A percentile compares a stretch with the other conserved stretches of the same genome.
These are phyloP conservation scores for Sebastes matsubarae DNA, from an alignment of 2,797 vertebrate genomes.

Conservation along the genomic window DNA sequence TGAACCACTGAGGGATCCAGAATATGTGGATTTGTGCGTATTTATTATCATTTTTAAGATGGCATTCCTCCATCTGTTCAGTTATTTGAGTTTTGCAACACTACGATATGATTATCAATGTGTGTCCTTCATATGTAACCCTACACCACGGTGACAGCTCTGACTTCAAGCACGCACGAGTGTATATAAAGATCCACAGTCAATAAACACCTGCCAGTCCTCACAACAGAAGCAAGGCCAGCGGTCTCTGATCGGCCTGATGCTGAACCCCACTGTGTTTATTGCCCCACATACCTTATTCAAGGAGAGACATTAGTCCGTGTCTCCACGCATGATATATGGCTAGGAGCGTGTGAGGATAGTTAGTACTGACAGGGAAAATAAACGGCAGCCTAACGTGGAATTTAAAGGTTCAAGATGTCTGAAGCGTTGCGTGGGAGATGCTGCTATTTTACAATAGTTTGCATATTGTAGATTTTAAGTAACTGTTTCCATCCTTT, in stretches of 20 bases:
- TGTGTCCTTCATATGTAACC: constrained; percentile 31
- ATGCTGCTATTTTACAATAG: neutral
- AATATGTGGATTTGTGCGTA: neutral
- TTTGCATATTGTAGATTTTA: neutral
- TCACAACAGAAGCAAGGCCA: constrained; percentile 58
- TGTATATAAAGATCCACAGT: constrained; percentile 60
- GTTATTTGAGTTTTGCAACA: neutral
- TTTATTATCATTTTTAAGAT: constrained; percentile 16
- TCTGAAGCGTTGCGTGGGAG: neutral
- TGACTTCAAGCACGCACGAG: constrained; percentile 33
- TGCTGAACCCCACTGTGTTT: constrained; percentile 53
- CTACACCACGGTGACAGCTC: constrained; percentile 40
- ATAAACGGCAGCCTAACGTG: constrained; percentile 24
- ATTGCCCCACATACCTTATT: constrained; percentile 58
- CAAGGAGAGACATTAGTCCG: constrained; percentile 48
- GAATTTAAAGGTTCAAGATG: constrained; percentile 31
- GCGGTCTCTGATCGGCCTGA: constrained; percentile 11
- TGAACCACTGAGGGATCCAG: neutral
- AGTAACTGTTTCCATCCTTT: neutral
- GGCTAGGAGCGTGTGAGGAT: constrained; percentile 10
- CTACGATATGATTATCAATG: neutral
- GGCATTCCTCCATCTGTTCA: neutral
- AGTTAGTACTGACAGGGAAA: constrained; percentile 29
- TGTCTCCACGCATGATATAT: constrained; percentile 36
- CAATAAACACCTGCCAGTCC: constrained; percentile 62